Conservation (phyloP, 2,888 invertebrate genomes). For the Chromoteleia sp. region DNA sequence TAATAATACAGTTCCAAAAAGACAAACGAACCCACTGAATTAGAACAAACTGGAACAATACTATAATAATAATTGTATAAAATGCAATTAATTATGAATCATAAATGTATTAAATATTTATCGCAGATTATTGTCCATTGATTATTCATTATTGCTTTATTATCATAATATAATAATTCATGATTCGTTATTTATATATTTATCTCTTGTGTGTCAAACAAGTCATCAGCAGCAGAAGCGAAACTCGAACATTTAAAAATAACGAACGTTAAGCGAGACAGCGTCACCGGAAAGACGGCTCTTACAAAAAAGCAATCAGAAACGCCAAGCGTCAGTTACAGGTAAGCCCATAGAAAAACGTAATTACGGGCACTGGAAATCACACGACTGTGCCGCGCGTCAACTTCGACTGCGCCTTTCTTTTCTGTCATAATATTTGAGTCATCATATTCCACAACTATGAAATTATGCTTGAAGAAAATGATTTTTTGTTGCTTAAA, state of each 20-base stretch:
- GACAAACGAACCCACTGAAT: too few species aligned
- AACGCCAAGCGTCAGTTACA: conserved; percentile 72
- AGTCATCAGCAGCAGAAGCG: conserved; percentile 82
- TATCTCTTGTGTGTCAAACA: conserved; percentile 75
- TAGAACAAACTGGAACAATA: too few species aligned
- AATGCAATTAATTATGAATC: too few species aligned
- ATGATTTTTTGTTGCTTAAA: too few species aligned
- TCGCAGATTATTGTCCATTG: background rate
- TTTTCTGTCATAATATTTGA: conserved; percentile 1
- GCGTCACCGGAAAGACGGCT: conserved; percentile 56
- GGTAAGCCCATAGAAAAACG: conserved; percentile 72
- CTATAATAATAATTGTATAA: too few species aligned
- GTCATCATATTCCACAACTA: background rate
- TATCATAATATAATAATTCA: background rate
- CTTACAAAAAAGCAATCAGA: conserved; percentile 78
- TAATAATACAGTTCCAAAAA: too few species aligned
- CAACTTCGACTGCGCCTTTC: conserved; percentile 20
- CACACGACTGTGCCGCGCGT: conserved; percentile 20
- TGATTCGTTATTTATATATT: background rate
- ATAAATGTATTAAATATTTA: too few species aligned
- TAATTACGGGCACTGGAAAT: conserved; percentile 31
- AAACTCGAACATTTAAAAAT: conserved; percentile 78
- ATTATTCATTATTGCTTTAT: background rate
- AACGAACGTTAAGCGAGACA: conserved; percentile 76
- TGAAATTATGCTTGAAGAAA: too few species aligned